Conservation (phyloP, 2,888 invertebrate species). For the Brachyopa scutellaris region DNA sequence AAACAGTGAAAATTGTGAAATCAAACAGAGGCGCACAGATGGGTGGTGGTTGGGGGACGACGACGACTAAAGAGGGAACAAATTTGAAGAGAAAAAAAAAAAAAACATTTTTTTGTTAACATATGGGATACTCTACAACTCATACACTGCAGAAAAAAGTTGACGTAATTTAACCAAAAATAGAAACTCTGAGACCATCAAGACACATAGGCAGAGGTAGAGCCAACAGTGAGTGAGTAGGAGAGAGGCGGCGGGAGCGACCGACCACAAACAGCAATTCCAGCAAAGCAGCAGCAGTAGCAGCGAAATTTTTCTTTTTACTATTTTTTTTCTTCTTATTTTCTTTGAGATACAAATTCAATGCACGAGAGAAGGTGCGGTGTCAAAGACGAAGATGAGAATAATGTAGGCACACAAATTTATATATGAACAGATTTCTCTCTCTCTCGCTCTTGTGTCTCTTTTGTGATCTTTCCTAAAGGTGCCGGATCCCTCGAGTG, state of each 20-base stretch:
- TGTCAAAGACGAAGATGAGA: conserved; percentile 18
- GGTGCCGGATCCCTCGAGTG: conserved; percentile 67
- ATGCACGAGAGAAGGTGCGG: conserved; percentile 49
- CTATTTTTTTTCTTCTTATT: conserved; percentile 4
- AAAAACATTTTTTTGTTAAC: conserved; percentile 36
- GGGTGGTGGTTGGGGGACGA: neutral
- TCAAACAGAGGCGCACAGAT: conserved; percentile 18
- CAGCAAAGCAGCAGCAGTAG: conserved; percentile 51
- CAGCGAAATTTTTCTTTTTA: conserved; percentile 28
- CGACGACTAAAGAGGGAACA: too few relatives aligned
- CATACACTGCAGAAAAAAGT: conserved; percentile 52
- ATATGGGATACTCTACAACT: conserved; percentile 48
- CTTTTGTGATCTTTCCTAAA: conserved; percentile 66
- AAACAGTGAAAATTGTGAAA: conserved; percentile 22
- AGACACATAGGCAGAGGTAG: conserved; percentile 39
- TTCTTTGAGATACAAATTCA: conserved; percentile 64
- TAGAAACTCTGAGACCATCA: conserved; percentile 68
- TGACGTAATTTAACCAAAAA: conserved; percentile 71
- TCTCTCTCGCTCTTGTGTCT: conserved; percentile 18
- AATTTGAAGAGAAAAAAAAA: conserved; percentile 4
- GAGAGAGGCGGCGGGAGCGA: conserved; percentile 18
- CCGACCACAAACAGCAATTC: conserved; percentile 46
- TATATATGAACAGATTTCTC: conserved; percentile 19
- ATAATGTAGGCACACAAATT: conserved; percentile 39
- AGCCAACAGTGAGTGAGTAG: conserved; percentile 29